Evolutionary conservation across 92 coral and sea anemone species (phyloP), one percentile per base, ranked within the genome.

Genomic region (Nematostella vectensis): DNA sequence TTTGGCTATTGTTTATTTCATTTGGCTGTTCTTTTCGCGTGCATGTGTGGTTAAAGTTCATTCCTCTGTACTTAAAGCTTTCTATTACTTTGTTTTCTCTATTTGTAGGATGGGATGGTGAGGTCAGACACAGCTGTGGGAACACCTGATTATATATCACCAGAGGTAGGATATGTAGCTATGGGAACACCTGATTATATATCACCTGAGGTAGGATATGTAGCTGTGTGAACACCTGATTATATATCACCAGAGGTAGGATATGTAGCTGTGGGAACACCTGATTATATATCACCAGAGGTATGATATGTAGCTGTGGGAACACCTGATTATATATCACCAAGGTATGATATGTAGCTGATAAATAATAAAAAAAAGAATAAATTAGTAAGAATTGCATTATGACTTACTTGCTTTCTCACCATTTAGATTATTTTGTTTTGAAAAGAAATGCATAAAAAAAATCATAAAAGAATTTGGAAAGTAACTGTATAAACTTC

Each of bases 281-380:
- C 98, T 0, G 98, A 91, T 71, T 91, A 91, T 48, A 91, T 91
- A 36, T 91, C 98, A 17, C 98, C 98, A 27, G 96, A 88, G 96
- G 96, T 88, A 55, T 47, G 83, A 42, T 33, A n/a, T n/a, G n/a
- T 33, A 42, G 96, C 98, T 11, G 98, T 86, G 11, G 98, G 96
- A 3, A 91, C 96, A 29, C 97, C 97, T 0, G 97, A 89, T 70
- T 89, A 89, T 49, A 89, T 89, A 36, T 89, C 97, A n/a, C 97
- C 97, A 25, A 88, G 96, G 96, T 88, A 54, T 47, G 82, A 39
- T n/a, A n/a, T n/a, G n/a, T n/a, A 44, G 97, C 97, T 9, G n/a
- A n/a, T 29, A 33, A 15, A 21, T 27, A 24, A 19, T 65, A n/a
- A n/a, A n/a, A n/a, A n/a, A n/a, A n/a, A n/a, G n/a, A n/a, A n/a